phyloP scores from a whole-genome alignment of 2,888 invertebrate genomes.

The Escarpia spicata region DNA sequence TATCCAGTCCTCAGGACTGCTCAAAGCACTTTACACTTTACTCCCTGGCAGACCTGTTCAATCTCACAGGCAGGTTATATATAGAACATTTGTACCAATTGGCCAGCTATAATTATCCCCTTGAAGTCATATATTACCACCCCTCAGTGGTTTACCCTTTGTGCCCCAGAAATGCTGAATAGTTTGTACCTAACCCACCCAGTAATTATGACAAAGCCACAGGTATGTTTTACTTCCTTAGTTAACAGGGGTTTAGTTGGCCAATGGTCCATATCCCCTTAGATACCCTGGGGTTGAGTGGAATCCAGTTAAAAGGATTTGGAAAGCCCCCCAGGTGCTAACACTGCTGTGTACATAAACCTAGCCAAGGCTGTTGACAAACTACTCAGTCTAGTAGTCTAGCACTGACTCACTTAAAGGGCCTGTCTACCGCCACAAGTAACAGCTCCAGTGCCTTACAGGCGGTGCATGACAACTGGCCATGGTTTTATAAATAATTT shows the following conservation, averaged over 20 bases:
- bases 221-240: not conserved
- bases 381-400: not conserved
- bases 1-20: too few relatives aligned
- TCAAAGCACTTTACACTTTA: too few relatives aligned
- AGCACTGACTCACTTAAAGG: not conserved
- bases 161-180: not conserved
- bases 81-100: not conserved
- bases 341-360: not conserved
- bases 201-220: not conserved
- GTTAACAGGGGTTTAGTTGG: not conserved
- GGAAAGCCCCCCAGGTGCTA: not conserved
- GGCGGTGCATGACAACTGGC: not conserved
- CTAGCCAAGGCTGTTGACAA: not conserved
- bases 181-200: not conserved
- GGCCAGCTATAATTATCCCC: not conserved
- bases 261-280: not conserved
- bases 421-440: not conserved
- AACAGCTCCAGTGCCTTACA: not conserved
- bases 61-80: not conserved
- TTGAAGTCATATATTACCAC: not conserved
- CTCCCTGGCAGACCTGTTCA: too few relatives aligned
- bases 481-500: not conserved
- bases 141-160: not conserved
- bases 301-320: not conserved
- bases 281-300: not conserved